Base-by-base conservation (phyloP, 1,140 invertebrate species). In the Nymphalis io region DNA sequence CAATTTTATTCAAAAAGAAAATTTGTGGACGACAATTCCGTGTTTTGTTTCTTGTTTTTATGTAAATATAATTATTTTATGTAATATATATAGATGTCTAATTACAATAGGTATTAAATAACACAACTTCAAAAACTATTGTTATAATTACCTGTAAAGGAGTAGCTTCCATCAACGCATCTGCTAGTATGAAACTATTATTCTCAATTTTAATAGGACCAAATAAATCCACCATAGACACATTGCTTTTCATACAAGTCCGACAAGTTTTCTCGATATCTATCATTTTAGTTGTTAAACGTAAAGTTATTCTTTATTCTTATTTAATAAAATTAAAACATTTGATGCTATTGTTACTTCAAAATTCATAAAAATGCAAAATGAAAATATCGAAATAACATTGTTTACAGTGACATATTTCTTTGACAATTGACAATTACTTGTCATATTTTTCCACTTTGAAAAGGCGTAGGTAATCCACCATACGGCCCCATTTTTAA, bases 241-340 rank as follows among this genome's bases (percentile, higher is more conserved):
- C 70, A 60, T 85, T 81, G 60, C 73, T 80, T 63, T 85, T 89
- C 86, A 92, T 91, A 77, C 90, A 92, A 42, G 86, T 88, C 13
- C 90, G 80, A 80, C 91, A 92, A 33, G 82, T 83, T 57, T 57
- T 73, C 18, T 71, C 63, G 46, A 86, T 63, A 60, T 89, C 80
- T 21, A 83, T 62, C 82, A 85, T 85, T 77, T 71, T 68, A 11
- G 12, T 3, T 46, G 20, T 51, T 16, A 3, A 38, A 13, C 3
- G 15, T 33, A 33, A 13, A 11, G 3, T 5, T 27, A 4, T 5
- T 23, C 11, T 27, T 18, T 23, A 23, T 55, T 27, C 6, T 55
- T 27, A n/a, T 2, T 27, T 23, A 20, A 15, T 27, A n/a, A 27
- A 27, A 13, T 27, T 27, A 33, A 13, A 6, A 8, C 51, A 27